These are phyloP conservation scores for Varecia variegata DNA, from an alignment of 2,797 vertebrate genomes.

Conservation along the genomic window DNA sequence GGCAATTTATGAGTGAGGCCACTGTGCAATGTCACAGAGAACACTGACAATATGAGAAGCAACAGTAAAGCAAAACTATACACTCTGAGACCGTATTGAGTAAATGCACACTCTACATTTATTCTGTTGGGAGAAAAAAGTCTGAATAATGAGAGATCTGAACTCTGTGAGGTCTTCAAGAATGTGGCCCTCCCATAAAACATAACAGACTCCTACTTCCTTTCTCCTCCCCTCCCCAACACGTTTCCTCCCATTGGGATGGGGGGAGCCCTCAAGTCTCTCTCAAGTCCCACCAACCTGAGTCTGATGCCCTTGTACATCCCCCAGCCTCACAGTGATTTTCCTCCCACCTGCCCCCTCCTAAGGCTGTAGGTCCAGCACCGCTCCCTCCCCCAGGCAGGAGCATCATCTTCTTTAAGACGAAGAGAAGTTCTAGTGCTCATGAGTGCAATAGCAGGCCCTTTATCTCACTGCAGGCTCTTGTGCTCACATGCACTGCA, in stretches of 20 bases:
- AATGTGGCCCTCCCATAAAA: not conserved
- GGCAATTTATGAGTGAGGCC: not conserved
- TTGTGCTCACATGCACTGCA: rapidly evolving
- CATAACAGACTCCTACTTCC: not conserved
- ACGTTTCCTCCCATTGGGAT: not conserved
- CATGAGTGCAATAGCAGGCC: rapidly evolving
- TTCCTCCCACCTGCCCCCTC: not conserved
- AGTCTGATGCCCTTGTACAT: no score
- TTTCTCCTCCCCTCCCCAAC: not conserved
- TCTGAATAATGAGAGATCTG: not conserved
- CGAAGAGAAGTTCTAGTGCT: not conserved
- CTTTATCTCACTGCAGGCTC: not conserved
- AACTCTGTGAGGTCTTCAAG: not conserved
- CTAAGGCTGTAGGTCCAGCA: not conserved
- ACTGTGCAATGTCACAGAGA: rapidly evolving
- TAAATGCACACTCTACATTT: not conserved
- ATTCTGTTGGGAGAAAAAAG: not conserved
- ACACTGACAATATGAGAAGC: not conserved
- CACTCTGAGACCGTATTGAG: rapidly evolving
- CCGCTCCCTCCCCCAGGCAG: not conserved
- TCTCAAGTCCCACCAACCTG: not conserved
- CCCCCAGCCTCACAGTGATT: not conserved
- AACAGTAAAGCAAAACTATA: not conserved
- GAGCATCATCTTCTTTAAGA: not conserved
- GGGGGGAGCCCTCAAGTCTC: not conserved